These are phyloP conservation scores for Zenarchopterus dispar DNA, from an alignment of 2,797 vertebrate species.

Conservation along the genomic window DNA sequence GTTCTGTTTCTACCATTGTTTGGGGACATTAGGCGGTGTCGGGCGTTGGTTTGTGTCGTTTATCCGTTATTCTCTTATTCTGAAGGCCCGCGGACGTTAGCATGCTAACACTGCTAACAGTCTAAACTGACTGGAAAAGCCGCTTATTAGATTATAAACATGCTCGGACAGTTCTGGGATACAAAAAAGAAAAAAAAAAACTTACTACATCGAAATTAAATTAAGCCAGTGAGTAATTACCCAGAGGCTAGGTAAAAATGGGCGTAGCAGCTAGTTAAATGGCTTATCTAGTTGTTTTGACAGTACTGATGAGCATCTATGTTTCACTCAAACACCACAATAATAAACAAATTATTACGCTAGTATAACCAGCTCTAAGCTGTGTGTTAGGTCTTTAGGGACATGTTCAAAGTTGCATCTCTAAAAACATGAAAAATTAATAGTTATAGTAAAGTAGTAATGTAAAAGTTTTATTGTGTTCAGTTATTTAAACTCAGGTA, in stretches of 20 bases:
- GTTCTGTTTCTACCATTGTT: too few species aligned
- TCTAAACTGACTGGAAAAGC: slow-evolving; percentile 1
- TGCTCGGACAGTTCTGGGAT: not conserved
- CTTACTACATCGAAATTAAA: fast-evolving
- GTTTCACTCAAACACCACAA: not conserved
- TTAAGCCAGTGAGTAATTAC: not conserved
- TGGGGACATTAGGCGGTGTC: too few species aligned
- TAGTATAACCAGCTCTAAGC: too few species aligned
- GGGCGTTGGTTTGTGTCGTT: slow-evolving; percentile 23
- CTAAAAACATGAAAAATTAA: too few species aligned
- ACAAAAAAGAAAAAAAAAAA: not conserved
- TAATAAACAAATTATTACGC: too few species aligned
- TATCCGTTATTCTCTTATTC: slow-evolving; percentile 27
- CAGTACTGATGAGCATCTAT: slow-evolving; percentile 18
- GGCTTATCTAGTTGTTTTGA: slow-evolving; percentile 3
- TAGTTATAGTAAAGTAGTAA: too few species aligned
- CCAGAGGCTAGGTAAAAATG: not conserved
- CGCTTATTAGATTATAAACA: slow-evolving; percentile 25
- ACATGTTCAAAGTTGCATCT: too few species aligned
- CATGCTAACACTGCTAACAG: slow-evolving; percentile 58
- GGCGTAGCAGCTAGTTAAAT: not conserved
- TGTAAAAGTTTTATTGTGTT: too few species aligned
- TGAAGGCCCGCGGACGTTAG: slow-evolving; percentile 67
- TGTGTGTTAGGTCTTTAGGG: too few species aligned
- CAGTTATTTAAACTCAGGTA: too few species aligned